Evolutionary conservation across 1,140 invertebrate genomes (phyloP).

Genomic region (Neodiprion pinetum): DNA sequence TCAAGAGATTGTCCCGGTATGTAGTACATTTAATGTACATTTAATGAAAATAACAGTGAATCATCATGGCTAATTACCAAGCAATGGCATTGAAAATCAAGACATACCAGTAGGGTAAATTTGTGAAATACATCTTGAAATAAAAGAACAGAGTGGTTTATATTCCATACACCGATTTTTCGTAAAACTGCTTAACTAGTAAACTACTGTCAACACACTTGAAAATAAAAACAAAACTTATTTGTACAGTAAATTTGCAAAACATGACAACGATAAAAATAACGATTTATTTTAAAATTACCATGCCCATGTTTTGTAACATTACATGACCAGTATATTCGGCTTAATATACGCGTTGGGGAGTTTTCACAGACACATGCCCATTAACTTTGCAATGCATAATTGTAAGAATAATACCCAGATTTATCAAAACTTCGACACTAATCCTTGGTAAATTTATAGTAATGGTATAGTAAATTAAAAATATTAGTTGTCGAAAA

Average conservation of each 20-base stretch:
- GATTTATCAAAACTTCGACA: neutral
- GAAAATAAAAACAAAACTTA: neutral
- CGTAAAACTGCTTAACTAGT: neutral
- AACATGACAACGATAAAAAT: neutral
- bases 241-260: neutral
- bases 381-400: neutral
- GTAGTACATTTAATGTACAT: too few species aligned
- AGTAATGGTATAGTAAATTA: neutral
- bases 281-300: neutral
- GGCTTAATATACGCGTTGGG: neutral
- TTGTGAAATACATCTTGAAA: neutral
- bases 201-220: neutral
- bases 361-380: neutral
- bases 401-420: neutral
- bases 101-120: neutral
- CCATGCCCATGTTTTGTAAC: neutral
- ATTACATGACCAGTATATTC: neutral
- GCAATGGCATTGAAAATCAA: neutral
- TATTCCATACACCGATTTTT: neutral
- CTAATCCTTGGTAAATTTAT: neutral
- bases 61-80: neutral
- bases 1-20: too few species aligned
- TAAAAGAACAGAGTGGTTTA: neutral
- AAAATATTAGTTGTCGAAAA: neutral
- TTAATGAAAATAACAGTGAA: neutral